Percentiles rank a stretch among this genome's conserved stretches.
These are phyloP conservation scores for Brachystomella parvula DNA, from an alignment of 1,140 invertebrate genomes.

Conservation along the genomic window DNA sequence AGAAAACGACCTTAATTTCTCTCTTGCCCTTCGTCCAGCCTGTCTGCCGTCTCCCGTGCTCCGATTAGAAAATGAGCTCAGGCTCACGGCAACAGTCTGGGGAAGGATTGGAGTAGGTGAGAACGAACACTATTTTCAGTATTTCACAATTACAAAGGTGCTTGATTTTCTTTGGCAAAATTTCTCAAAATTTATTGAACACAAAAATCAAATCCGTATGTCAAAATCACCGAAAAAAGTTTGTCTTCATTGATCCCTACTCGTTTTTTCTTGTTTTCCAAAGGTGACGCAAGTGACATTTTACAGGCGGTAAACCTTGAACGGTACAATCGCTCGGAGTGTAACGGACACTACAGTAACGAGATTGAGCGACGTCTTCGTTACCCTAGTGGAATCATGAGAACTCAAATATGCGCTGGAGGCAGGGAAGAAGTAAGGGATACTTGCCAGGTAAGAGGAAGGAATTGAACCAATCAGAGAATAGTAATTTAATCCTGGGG, in stretches of 20 bases:
- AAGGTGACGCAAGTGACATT: conserved; percentile 49
- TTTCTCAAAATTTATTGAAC: conserved; percentile 12
- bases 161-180: too few relatives aligned
- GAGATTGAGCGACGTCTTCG: conserved; percentile 38
- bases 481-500: not conserved
- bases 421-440: conserved; percentile 19
- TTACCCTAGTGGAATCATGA: conserved; percentile 29
- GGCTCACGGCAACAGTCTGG: conserved; percentile 40
- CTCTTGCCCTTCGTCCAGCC: conserved; percentile 47
- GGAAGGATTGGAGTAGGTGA: conserved; percentile 39
- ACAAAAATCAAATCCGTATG: not conserved
- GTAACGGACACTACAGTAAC: conserved; percentile 46
- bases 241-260: too few relatives aligned
- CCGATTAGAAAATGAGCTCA: conserved; percentile 24
- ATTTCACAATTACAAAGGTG: too few relatives aligned
- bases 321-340: conserved; percentile 50
- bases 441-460: conserved; percentile 21
- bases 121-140: not conserved
- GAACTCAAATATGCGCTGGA: conserved; percentile 31
- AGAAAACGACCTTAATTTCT: conserved; percentile 44
- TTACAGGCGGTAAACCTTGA: conserved; percentile 59
- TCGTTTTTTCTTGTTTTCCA: conserved; percentile 41
- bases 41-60: conserved; percentile 49
- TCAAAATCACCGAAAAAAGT: not conserved
- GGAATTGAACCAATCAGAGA: not conserved